Conservation (phyloP, 2,797 vertebrate species). For the Cirrhinus molitorella region DNA sequence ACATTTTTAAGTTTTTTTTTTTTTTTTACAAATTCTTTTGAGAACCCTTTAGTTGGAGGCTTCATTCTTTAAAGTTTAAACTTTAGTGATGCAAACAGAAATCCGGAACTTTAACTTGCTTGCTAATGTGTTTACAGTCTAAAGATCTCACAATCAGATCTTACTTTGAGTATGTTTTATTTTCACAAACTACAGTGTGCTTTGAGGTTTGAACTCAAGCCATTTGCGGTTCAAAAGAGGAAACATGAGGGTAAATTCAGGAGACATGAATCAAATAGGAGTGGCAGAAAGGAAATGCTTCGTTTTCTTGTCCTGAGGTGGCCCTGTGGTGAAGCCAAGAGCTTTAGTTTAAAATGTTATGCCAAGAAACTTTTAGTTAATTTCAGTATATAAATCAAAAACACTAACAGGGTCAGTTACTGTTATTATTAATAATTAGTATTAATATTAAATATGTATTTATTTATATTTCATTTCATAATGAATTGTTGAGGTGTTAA, state of each 20-base stretch:
- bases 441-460: neutral
- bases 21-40: neutral
- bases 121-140: conserved; percentile 2
- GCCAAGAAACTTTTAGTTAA: neutral
- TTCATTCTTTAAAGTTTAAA: neutral
- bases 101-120: neutral
- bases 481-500: neutral
- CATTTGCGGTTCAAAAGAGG: conserved; percentile 8
- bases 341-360: neutral
- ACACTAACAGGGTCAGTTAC: neutral
- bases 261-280: conserved; percentile 39
- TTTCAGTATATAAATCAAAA: neutral
- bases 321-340: conserved; percentile 52
- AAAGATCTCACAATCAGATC: neutral
- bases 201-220: conserved; percentile 14
- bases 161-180: neutral
- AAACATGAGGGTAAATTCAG: conserved; percentile 33
- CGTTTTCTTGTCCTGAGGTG: conserved; percentile 65
- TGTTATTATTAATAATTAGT: neutral
- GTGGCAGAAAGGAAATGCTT: conserved; percentile 61
- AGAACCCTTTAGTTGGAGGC: neutral
- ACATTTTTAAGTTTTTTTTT: neutral
- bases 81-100: neutral
- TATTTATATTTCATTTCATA: neutral
- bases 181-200: neutral